Conservation (phyloP, 1,140 invertebrate species). For the Physella acuta region DNA sequence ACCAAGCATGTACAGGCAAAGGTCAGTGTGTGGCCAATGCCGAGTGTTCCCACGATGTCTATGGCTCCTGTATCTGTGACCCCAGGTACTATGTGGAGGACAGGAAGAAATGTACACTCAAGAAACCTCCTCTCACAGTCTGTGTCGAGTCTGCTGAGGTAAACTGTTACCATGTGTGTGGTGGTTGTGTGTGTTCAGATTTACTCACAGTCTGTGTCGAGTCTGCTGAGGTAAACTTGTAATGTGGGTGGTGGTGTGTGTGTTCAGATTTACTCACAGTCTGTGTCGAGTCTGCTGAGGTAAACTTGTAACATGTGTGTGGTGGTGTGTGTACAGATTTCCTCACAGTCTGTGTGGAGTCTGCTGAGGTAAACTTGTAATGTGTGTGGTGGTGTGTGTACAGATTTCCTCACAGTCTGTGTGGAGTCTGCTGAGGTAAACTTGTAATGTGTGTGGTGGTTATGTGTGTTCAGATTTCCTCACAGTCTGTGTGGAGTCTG, state of each 20-base stretch:
- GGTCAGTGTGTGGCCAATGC: constrained; percentile 32
- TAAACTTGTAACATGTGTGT: no score
- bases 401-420: no score
- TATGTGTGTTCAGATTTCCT: no score
- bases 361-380: no score
- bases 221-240: background rate
- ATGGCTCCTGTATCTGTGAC: constrained; percentile 25
- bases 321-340: no score
- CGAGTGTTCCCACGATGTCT: constrained; percentile 22
- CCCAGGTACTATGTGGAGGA: constrained; percentile 10
- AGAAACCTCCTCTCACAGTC: constrained; percentile 11
- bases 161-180: background rate
- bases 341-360: no score
- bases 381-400: no score
- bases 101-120: constrained; percentile 8
- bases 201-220: background rate
- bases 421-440: no score
- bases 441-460: no score
- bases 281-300: no score
- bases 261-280: no score
- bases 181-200: background rate
- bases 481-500: no score
- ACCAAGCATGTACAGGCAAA: constrained; percentile 22
- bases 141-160: constrained; percentile 9
- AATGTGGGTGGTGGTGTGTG: background rate